These are phyloP conservation scores for Drosophila sechellia DNA, from an alignment of 1,140 invertebrate species.

Conservation along the genomic window DNA sequence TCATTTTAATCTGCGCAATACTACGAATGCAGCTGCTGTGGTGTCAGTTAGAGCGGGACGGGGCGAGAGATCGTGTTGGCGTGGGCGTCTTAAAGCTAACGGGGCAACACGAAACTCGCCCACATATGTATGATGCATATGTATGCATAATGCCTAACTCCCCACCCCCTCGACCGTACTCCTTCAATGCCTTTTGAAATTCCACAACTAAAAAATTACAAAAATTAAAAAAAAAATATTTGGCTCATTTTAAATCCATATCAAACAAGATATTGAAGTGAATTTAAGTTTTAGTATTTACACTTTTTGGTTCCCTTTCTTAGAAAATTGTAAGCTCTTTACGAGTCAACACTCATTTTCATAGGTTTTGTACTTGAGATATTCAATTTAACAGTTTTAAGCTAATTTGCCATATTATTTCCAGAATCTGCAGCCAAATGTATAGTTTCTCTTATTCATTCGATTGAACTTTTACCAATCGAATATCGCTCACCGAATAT, in stretches of 20 bases:
- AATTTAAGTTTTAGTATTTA: no score
- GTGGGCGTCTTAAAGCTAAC: conserved; percentile 51
- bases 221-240: background rate
- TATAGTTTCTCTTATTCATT: conserved; percentile 2
- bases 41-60: conserved; percentile 27
- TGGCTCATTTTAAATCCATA: background rate
- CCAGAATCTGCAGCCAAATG: no score
- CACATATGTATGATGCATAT: conserved; percentile 33
- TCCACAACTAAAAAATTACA: conserved; percentile 4
- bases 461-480: conserved; percentile 53
- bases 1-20: conserved; percentile 71
- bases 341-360: no score
- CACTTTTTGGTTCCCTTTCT: no score
- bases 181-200: conserved; percentile 7
- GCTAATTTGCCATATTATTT: no score
- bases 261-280: no score
- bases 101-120: conserved; percentile 45
- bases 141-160: background rate
- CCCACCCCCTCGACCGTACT: background rate
- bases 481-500: conserved; percentile 2
- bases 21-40: conserved; percentile 65
- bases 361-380: no score
- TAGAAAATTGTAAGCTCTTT: no score
- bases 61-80: conserved; percentile 2
- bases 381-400: no score